Conservation (phyloP, 2,888 invertebrate genomes). For the Chalcosyrphus nemorum region DNA sequence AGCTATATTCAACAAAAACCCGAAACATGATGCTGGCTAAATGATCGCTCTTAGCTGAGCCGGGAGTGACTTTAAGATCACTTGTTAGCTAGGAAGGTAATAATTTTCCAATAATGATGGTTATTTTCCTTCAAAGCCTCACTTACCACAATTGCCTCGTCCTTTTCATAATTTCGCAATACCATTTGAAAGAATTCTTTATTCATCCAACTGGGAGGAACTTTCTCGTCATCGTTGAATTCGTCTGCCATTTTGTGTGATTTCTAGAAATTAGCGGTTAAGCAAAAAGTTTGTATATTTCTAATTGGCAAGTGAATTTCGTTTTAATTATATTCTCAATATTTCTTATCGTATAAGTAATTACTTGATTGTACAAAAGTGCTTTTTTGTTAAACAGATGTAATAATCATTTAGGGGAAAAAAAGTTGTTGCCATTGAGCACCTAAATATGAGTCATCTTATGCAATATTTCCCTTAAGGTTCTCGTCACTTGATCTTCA, state of each 20-base stretch:
- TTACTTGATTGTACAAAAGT: too few species aligned
- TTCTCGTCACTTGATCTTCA: too few species aligned
- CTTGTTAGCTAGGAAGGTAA: conserved; percentile 14
- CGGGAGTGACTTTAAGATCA: conserved; percentile 24
- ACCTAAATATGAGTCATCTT: too few species aligned
- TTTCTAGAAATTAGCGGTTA: background rate
- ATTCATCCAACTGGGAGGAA: conserved; percentile 75
- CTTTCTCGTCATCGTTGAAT: conserved; percentile 74
- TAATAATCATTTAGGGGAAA: too few species aligned
- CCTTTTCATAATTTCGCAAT: conserved; percentile 24
- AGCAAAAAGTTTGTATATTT: background rate
- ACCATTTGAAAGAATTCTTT: conserved; percentile 68
- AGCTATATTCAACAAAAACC: conserved; percentile 2
- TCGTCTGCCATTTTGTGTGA: background rate
- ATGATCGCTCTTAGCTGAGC: conserved; percentile 39
- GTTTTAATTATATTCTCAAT: too few species aligned
- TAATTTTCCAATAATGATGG: too few species aligned
- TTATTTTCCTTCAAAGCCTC: too few species aligned
- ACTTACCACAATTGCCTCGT: conserved; percentile 19
- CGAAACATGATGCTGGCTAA: conserved; percentile 45
- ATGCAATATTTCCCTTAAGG: too few species aligned
- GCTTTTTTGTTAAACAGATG: too few species aligned
- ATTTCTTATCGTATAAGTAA: too few species aligned
- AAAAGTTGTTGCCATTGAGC: too few species aligned
- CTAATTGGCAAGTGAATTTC: too few species aligned